Conservation (phyloP, 2,797 vertebrate species). For the Morus bassanus region DNA sequence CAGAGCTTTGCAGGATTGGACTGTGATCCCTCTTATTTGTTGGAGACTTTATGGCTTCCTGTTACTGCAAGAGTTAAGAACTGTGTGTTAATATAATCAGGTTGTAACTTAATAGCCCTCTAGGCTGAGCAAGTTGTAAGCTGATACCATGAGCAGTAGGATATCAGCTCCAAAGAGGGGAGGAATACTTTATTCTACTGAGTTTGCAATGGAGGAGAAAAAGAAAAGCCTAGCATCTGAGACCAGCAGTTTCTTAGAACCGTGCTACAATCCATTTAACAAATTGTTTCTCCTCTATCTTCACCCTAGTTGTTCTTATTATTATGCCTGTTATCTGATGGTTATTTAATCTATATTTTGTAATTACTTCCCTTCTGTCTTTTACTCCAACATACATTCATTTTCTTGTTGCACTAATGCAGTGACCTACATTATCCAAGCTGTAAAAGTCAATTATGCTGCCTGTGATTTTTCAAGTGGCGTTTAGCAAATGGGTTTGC, state of each 20-base stretch:
- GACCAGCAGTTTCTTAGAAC: not conserved
- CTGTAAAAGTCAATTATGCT: slow-evolving; percentile 56
- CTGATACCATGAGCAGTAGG: not conserved
- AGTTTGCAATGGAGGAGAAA: not conserved
- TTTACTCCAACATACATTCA: slow-evolving; percentile 46
- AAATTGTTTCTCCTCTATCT: slow-evolving; percentile 58
- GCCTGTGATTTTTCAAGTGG: slow-evolving; percentile 61
- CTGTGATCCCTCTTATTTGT: not conserved
- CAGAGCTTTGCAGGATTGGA: not conserved
- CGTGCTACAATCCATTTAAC: slow-evolving; percentile 36
- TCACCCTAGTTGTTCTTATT: slow-evolving; percentile 45
- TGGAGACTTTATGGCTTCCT: not conserved
- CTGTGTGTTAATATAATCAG: not conserved
- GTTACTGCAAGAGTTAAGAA: not conserved
- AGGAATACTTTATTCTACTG: not conserved
- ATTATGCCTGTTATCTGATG: slow-evolving; percentile 68
- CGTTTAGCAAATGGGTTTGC: slow-evolving; percentile 56
- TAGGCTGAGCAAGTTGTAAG: not conserved
- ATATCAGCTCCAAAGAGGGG: not conserved
- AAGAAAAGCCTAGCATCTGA: not conserved
- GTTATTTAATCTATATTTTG: slow-evolving; percentile 73
- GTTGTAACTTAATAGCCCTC: not conserved
- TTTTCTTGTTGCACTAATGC: slow-evolving; percentile 52
- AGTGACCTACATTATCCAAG: slow-evolving; percentile 70
- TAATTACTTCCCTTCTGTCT: slow-evolving; percentile 74